Evolutionary conservation across 2,113 vertebrate genomes (phyloP), one percentile per base, ranked within the genome.

Genomic region (Scolopax mira): DNA sequence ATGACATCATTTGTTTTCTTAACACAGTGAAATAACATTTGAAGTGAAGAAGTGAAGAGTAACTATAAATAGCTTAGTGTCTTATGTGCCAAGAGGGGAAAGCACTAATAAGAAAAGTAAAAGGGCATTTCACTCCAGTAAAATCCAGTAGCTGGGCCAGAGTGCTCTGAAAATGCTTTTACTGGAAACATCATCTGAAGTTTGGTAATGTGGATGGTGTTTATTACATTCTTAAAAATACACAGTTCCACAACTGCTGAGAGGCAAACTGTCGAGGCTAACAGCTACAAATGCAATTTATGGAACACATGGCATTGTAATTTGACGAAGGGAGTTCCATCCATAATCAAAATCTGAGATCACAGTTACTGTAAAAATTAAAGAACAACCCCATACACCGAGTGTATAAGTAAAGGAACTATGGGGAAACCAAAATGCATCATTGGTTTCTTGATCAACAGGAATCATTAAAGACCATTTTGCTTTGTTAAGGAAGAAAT

Each of bases 91-190:
- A 90, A 55, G 48, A 84, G 17, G 10, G 12, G 22, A 84, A 86
- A 60, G 55, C 90, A 88, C 88, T 85, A 91, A 71, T 35, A 88
- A 77, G 58, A 77, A 95, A 48, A 54, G 25, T 65, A 94, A 78
- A 91, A 90, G 60, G 75, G 73, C 8, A 66, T 78, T 80, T 95
- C 54, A 62, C 19, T 77, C 71, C 74, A 94, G 79, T 77, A 91
- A 82, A 91, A 69, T 46, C 79, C 79, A 91, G 86, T 79, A 78
- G 69, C 58, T 90, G 30, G 48, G 33, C 61, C 69, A 93, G 79
- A 93, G 57, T 75, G n/a, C 82, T 93, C 85, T 90, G 79, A 80
- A 93, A 96, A 88, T 89, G 71, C 75, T 83, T 96, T 95, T 96
- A 95, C 95, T 90, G 92, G 90, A 96, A 96, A 86, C 33, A 65